A percentile compares a stretch with the other conserved stretches of the same genome.
Conservation (phyloP, 1,140 invertebrate species). For the Sarcophaga bullata region DNA sequence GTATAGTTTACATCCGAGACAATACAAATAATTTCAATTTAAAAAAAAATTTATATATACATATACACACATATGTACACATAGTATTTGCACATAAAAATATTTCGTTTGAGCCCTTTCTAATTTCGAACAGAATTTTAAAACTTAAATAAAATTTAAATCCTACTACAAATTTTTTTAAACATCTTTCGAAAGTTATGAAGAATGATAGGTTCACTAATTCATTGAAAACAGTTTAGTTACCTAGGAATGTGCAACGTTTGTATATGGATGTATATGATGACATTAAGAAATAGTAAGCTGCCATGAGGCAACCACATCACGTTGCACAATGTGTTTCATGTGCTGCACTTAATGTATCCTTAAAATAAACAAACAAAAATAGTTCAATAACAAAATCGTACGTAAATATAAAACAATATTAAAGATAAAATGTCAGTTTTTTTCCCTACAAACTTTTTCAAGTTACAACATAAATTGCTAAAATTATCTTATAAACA, state of each 20-base stretch:
- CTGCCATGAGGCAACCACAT: neutral
- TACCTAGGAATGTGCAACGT: neutral
- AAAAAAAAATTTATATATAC: neutral
- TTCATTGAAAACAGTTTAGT: neutral
- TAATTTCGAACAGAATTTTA: neutral
- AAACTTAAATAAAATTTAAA: neutral
- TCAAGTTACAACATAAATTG: too few relatives aligned
- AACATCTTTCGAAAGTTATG: neutral
- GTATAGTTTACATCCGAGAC: too few relatives aligned
- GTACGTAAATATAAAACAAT: neutral
- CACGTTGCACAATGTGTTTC: neutral
- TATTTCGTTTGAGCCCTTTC: neutral
- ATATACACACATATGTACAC: too few relatives aligned
- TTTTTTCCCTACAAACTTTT: too few relatives aligned
- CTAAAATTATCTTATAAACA: too few relatives aligned
- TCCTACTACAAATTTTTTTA: neutral
- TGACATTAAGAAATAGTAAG: neutral
- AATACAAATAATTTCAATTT: neutral
- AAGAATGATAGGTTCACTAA: neutral
- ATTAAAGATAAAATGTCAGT: too few relatives aligned
- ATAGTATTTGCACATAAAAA: too few relatives aligned
- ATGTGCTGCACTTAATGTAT: neutral
- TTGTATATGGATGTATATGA: neutral
- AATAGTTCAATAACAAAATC: too few relatives aligned
- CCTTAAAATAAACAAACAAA: too few relatives aligned